Base-by-base conservation (phyloP, 2,888 invertebrate species). In the Abrostola tripartita region DNA sequence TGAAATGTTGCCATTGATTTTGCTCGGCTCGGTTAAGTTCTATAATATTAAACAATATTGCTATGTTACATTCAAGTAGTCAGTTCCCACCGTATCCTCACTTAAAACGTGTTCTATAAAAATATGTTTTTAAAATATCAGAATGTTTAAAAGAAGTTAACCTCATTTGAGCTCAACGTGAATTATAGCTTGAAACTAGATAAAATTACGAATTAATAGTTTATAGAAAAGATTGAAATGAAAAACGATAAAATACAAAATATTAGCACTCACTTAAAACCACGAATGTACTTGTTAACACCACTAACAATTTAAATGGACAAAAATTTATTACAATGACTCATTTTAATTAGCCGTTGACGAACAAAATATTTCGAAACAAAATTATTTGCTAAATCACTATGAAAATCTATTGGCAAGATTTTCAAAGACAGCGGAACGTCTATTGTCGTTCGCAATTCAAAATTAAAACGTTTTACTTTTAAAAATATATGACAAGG, bases 401-500 rank as follows among this genome's bases (percentile, higher is more conserved):
- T 24, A 47, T 47, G 59, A 57, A 53, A 52, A 62, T 54, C 9
- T 38, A 63, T 69, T 71, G 68, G 65, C 69, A 69, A 37, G 44
- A 44, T 35, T 58, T 62, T 54, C 62, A 67, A 69, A 67, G 69
- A 67, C 55, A 60, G 56, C 14, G 5, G 47, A 37, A 14, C 37
- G 37, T 60, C 12, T 57, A 53, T 63, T 61, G 68, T 61, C 61
- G 64, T 60, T 52, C 35, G 42, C 56, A 65, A 68, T 66, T 75
- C 14, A 56, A 64, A 61, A 55, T 62, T 44, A 41, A 65, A 44
- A 61, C 61, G 38, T 61, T 61, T 76, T 64, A 52, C 53, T 62
- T 70, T 65, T 50, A 57, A 61, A 72, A 60, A 55, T 58, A 62
- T 59, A 54, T 65, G 65, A 67, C 66, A 70, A 49, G 40, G 35